These are phyloP conservation scores for Gadopsis bispinosus DNA, from an alignment of 2,797 vertebrate species.

Conservation along the genomic window DNA sequence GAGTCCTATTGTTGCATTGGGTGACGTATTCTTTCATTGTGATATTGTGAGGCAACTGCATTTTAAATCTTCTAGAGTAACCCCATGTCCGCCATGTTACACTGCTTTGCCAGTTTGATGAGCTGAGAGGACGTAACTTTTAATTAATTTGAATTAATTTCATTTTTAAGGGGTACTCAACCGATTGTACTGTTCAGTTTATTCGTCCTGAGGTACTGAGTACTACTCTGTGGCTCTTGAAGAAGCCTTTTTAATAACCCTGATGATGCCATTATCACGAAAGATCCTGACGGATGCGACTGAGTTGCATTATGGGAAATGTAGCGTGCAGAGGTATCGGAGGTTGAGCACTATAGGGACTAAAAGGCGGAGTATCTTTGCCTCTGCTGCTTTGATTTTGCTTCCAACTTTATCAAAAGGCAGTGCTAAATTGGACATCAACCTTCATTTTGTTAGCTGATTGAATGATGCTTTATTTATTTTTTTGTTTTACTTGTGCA, in stretches of 20 bases:
- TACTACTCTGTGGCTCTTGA: not conserved
- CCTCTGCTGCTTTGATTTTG: not conserved
- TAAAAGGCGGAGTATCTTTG: not conserved
- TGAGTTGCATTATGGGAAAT: constrained; percentile 6
- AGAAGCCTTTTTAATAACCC: not conserved
- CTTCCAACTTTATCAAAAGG: not conserved
- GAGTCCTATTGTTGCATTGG: not conserved
- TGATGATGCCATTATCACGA: not conserved
- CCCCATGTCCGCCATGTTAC: not conserved
- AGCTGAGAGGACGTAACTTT: not conserved
- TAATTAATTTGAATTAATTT: not conserved
- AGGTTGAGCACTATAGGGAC: not conserved
- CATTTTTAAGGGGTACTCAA: not conserved
- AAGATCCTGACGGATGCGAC: not conserved
- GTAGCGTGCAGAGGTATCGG: not conserved
- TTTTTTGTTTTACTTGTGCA: not conserved
- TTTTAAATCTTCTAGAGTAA: not conserved
- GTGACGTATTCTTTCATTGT: not conserved
- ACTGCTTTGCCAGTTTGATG: not conserved
- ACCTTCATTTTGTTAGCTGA: not conserved
- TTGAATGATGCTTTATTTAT: not conserved
- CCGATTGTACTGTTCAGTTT: not conserved
- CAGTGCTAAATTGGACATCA: not conserved
- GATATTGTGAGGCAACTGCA: not conserved
- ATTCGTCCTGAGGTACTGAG: not conserved